Base-by-base conservation (phyloP, 2,888 invertebrate genomes). In the Anorthoa munda region DNA sequence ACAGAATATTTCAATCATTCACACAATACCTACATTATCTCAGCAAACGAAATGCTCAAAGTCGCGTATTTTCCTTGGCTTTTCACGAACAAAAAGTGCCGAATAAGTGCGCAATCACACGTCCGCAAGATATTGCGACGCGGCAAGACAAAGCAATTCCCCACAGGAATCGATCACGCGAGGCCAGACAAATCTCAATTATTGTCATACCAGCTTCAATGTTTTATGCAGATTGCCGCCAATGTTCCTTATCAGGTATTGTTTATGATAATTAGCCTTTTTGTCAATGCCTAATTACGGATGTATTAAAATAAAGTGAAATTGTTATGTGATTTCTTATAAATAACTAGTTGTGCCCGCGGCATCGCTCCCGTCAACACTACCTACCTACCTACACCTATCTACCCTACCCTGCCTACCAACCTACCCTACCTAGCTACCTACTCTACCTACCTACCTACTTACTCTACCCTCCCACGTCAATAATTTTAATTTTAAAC, bases 151-250 rank as follows among this genome's bases (percentile, higher is more conserved):
- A 93, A 92, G 92, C 87, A 86, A 90, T 91, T 91, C 90, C 90
- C 89, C 90, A 86, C 83, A 93, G 90, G 94, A 92, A 92, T 91
- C 90, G 88, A 94, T 92, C 94, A 94, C 93, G 94, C 94, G 87
- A 95, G 93, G 92, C 83, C 91, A 88, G 75, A 73, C 86, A 87
- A 89, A 91, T 87, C 88, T 90, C 89, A 93, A 92, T 93, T 91
- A 93, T 89, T 90, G 86, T 84, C 88, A 88, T 88, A 90, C 87
- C 81, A 76, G 72, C 72, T 79, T 86, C 84, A 86, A 91, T 92
- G 78, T 83, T 85, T 92, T 92, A 92, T 92, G 91, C 90, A 92
- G 89, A 90, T 90, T 89, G 84, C 81, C 85, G 78, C 83, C 85
- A 86, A 85, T 80, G 81, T 84, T 83, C 72, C 75, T 78, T 79